Conservation (phyloP, 2,888 invertebrate species). For the Diachrysia chrysitis region DNA sequence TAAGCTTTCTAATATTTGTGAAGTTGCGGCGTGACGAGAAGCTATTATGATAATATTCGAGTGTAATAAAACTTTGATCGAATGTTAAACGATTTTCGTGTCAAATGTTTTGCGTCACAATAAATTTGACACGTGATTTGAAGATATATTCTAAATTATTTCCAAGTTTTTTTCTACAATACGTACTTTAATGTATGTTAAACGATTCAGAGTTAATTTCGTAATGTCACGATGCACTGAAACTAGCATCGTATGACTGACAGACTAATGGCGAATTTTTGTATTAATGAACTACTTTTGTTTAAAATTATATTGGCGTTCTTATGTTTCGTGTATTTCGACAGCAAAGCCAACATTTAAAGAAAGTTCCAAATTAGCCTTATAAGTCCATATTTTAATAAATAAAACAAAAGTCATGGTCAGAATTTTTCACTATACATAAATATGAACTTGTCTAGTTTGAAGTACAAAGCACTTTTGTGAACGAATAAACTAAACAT, state of each 20-base stretch:
- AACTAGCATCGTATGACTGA: background rate
- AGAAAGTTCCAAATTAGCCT: no score
- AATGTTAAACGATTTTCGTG: conserved; percentile 14
- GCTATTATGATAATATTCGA: background rate
- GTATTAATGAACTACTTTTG: no score
- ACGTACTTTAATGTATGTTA: background rate
- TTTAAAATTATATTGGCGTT: no score
- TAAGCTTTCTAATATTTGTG: background rate
- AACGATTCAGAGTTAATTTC: background rate
- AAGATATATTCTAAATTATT: conserved; percentile 12
- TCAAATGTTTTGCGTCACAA: background rate
- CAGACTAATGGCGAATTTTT: conserved; percentile 1
- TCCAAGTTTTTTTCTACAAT: background rate
- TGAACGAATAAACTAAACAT: conserved; percentile 25
- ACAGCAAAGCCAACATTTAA: no score
- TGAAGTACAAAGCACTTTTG: conserved; percentile 18
- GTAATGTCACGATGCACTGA: conserved; percentile 7
- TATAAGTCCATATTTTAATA: no score
- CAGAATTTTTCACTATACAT: background rate
- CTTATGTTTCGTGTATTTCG: no score
- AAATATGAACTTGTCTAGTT: conserved; percentile 11
- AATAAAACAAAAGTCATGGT: no score
- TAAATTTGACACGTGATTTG: conserved; percentile 15
- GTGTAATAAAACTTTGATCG: background rate
- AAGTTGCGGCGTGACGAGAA: background rate